phyloP scores from a whole-genome alignment of 92 coral and sea anemone genomes.

The Muricea muricata region DNA sequence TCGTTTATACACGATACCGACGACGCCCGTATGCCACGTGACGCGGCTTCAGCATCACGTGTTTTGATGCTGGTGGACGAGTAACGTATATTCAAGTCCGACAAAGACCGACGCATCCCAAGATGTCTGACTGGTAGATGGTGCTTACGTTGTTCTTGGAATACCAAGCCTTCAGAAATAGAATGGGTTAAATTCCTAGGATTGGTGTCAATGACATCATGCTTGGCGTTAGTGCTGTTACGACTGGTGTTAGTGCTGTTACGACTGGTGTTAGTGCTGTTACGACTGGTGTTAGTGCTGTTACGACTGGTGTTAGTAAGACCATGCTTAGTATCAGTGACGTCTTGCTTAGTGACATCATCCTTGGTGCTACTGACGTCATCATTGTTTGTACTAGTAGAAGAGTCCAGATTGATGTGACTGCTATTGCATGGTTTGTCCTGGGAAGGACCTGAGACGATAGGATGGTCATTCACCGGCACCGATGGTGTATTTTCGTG shows the following conservation, averaged over 20 bases:
- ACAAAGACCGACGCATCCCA: background rate
- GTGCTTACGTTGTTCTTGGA: background rate
- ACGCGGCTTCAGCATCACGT: background rate
- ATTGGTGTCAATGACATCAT: background rate
- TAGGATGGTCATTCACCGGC: background rate
- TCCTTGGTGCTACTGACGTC: too few relatives aligned
- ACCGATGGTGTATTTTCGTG: background rate
- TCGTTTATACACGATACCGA: slow-evolving; percentile 1
- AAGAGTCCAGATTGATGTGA: too few relatives aligned
- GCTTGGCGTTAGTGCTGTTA: background rate
- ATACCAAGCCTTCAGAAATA: background rate
- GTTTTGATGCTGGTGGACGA: background rate
- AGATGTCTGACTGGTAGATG: background rate
- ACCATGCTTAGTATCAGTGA: too few relatives aligned
- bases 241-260: background rate
- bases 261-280: background rate
- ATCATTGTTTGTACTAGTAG: too few relatives aligned
- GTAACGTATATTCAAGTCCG: background rate
- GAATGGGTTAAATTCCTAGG: background rate
- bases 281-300: background rate
- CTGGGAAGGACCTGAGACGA: background rate
- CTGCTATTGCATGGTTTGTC: background rate
- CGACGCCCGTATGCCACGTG: background rate
- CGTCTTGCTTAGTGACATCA: too few relatives aligned
- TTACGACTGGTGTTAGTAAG: background rate